Base-by-base conservation (phyloP, 2,888 invertebrate species). In the Dexiosoma caninum region DNA sequence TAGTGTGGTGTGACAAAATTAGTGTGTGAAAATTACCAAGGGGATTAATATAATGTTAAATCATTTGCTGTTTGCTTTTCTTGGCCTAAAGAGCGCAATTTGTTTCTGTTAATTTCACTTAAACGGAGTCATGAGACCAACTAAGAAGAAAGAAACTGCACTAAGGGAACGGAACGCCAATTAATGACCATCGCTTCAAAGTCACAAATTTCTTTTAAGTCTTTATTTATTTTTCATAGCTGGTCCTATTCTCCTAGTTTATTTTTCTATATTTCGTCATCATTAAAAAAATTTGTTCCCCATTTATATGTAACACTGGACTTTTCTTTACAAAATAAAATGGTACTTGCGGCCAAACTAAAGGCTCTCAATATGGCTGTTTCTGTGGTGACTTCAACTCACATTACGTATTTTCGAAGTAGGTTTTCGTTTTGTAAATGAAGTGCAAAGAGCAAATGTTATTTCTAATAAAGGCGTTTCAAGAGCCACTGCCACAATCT, bases 381-480 rank as follows among this genome's bases (percentile, higher is more conserved):
- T 49, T 66, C 9, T 49, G 66, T 66, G 51, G 37, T 66, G 66
- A 49, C 51, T 37, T 40, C 49, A 23, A 35, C 37, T 51, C 37
- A 37, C 27, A 21, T 35, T 66, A n/a, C n/a, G n/a, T n/a, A 40
- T 62, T 62, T 46, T 60, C 1, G 16, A 14, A 14, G 21, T 59
- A 16, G 19, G 12, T 37, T 44, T 30, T 7, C 0, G 0, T 49
- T 14, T 21, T 46, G 32, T 35, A 12, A 10, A 35, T 27, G 40
- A 37, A 27, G 51, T 51, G 51, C 51, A 37, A 32, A 66, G 37
- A 40, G 12, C 51, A 40, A 14, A 66, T 66, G 51, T 66, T 40
- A 16, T 37, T 51, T 37, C 16, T 37, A 46, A 32, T 46, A 32
- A 46, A 32, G 62, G 62, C 12, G 9, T 44, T 35, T 46, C 21